Percentiles rank a stretch among this genome's conserved stretches.
These are phyloP conservation scores for Cossypha polioptera DNA, from an alignment of 2,797 vertebrate genomes.

Conservation along the genomic window DNA sequence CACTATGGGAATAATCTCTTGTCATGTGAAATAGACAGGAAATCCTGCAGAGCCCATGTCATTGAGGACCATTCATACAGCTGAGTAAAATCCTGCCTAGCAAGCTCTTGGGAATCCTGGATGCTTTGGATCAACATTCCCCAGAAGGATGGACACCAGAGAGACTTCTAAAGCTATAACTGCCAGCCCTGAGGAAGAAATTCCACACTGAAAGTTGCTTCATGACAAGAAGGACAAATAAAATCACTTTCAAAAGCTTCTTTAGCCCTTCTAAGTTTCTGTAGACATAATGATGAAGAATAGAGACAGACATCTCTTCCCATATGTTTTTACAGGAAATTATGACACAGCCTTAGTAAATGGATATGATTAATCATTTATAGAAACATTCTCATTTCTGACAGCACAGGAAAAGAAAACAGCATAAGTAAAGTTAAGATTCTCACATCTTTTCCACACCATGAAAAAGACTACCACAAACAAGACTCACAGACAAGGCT, in stretches of 20 bases:
- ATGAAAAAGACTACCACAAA: background rate
- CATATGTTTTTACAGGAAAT: constrained; percentile 6
- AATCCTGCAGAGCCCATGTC: background rate
- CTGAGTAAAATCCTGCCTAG: background rate
- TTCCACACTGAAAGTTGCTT: background rate
- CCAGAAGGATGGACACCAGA: background rate
- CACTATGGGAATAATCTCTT: background rate
- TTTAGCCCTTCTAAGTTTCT: background rate
- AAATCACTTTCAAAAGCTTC: background rate
- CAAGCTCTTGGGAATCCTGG: background rate
- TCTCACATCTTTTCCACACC: background rate
- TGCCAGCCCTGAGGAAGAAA: background rate
- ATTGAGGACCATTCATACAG: background rate
- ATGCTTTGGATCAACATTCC: background rate
- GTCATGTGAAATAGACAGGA: rapidly evolving
- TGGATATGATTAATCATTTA: background rate
- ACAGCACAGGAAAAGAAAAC: constrained; percentile 3
- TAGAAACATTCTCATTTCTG: background rate
- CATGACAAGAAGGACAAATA: background rate
- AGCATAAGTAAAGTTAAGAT: background rate
- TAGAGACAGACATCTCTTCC: background rate
- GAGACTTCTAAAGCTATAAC: background rate
- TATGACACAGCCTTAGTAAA: background rate
- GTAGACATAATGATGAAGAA: background rate
- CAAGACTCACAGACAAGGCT: background rate